Evolutionary conservation across 2,797 vertebrate species (phyloP), one percentile per base, ranked within the genome.

Genomic region (Lacerta agilis): DNA sequence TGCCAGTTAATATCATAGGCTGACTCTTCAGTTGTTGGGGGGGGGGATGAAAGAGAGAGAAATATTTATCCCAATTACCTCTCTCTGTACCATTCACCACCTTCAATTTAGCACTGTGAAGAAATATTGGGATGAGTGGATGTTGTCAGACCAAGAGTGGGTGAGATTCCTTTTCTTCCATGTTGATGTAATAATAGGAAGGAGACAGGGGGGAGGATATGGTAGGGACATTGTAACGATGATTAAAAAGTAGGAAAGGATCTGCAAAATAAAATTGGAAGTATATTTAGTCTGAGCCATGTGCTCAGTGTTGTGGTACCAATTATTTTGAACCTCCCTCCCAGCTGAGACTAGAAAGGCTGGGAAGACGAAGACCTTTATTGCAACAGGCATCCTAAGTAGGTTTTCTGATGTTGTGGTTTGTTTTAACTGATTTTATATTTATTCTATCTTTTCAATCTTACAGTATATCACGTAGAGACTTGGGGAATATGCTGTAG

Each of bases 81-180:
- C n/a, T 73, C 29, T 49, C 29, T 9, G 8, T 33, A 41, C 23
- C 71, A 73, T 38, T 58, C n/a, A 25, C 10, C 69, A 23, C 20
- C n/a, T 36, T 29, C 18, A 23, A 3, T 49, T 25, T 29, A 49
- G 8, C 49, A 4, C 76, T 79, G 33, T 27, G 13, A 25, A 67
- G 11, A 79, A 49, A 8, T 80, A 58, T 5, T 33, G 89, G 72
- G 78, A 69, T 8, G 83, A 45, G 13, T 61, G 72, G 78, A 25
- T 84, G 84, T 89, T 89, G 87, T 67, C 89, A 0, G 69, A 38
- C 15, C 58, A 61, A 33, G n/a, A 72, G 15, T 38, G 23, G 93
- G 75, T 82, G 58, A 88, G 80, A 79, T 29, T 41, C 20, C 33
- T 72, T 82, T 79, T 49, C 49, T 69, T 20, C 61, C 67, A 13